These are phyloP conservation scores for Macrocentrus cingulum DNA, from an alignment of 1,140 invertebrate genomes.

Conservation along the genomic window DNA sequence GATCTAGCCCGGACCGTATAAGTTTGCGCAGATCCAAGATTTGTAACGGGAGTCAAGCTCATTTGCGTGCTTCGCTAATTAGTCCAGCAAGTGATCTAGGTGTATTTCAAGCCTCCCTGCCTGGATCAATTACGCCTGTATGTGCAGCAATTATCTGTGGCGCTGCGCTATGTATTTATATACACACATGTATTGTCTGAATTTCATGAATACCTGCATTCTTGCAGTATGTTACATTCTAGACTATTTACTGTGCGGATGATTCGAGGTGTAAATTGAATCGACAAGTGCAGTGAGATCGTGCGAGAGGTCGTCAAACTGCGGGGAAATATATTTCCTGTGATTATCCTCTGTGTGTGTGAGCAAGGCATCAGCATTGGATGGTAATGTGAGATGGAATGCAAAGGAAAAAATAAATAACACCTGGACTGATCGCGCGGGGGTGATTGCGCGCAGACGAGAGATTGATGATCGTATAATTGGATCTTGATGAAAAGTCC, in stretches of 20 bases:
- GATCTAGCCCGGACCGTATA: too few species aligned
- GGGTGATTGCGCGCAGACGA: background rate
- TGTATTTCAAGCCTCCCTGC: too few species aligned
- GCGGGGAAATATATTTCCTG: slow-evolving; percentile 21
- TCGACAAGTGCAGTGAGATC: background rate
- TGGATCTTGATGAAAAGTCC: slow-evolving; percentile 6
- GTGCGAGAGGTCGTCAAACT: slow-evolving; percentile 22
- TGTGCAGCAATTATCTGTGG: background rate
- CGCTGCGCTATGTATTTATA: background rate
- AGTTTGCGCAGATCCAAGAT: slow-evolving; percentile 8
- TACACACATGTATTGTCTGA: too few species aligned
- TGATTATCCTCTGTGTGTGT: slow-evolving; percentile 10
- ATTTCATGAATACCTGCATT: too few species aligned
- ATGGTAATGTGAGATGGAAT: slow-evolving; percentile 18
- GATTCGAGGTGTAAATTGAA: background rate
- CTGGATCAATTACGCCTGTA: background rate
- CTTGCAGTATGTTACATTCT: too few species aligned
- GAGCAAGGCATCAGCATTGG: slow-evolving; percentile 3
- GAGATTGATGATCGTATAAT: background rate
- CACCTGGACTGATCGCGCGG: background rate
- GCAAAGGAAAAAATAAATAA: slow-evolving; percentile 3
- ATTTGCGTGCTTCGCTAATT: slow-evolving; percentile 35
- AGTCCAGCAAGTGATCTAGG: slow-evolving; percentile 20
- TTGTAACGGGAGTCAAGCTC: too few species aligned
- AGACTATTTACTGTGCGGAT: background rate